A percentile compares a stretch with the other conserved stretches of the same genome.
phyloP scores from a whole-genome alignment of 2,888 invertebrate species.

The Pandemis heparana region DNA sequence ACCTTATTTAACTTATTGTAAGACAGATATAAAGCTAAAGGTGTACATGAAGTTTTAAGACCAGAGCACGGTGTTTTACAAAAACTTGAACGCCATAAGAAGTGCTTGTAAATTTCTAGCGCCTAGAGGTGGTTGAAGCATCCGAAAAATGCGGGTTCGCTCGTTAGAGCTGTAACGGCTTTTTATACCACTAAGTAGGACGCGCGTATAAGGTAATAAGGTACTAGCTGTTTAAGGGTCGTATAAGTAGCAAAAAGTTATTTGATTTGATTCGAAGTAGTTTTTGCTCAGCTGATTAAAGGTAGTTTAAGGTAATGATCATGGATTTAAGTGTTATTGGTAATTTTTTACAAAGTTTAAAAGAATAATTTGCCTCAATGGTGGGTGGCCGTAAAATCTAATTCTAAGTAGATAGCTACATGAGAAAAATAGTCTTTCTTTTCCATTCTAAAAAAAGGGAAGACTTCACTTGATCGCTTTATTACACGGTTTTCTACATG shows the following conservation, averaged over 20 bases:
- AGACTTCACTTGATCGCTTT: no score
- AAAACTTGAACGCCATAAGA: conserved; percentile 20
- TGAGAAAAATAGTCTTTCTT: no score
- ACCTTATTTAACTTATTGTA: neutral
- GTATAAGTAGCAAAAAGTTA: conserved; percentile 31
- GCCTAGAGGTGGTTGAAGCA: conserved; percentile 17
- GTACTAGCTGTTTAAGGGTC: conserved; percentile 22
- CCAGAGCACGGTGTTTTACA: neutral
- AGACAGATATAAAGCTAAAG: neutral
- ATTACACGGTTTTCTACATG: no score
- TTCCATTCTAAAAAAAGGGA: no score
- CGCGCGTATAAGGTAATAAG: conserved; percentile 38
- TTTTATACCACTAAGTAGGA: conserved; percentile 35
- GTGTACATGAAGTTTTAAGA: neutral
- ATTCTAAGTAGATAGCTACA: no score
- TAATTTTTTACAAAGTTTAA: no score
- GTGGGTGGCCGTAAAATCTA: neutral
- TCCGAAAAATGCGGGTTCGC: conserved; percentile 30
- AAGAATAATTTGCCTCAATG: neutral
- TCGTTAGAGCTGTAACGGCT: conserved; percentile 39
- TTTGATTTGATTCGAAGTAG: conserved; percentile 1
- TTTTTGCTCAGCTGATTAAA: neutral
- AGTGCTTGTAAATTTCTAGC: conserved; percentile 38
- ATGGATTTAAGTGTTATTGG: neutral
- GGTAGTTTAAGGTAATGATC: neutral